Percentiles rank a stretch among this genome's conserved stretches.
These are phyloP conservation scores for Apogon talboti DNA, from an alignment of 2,797 vertebrate species.

Conservation along the genomic window DNA sequence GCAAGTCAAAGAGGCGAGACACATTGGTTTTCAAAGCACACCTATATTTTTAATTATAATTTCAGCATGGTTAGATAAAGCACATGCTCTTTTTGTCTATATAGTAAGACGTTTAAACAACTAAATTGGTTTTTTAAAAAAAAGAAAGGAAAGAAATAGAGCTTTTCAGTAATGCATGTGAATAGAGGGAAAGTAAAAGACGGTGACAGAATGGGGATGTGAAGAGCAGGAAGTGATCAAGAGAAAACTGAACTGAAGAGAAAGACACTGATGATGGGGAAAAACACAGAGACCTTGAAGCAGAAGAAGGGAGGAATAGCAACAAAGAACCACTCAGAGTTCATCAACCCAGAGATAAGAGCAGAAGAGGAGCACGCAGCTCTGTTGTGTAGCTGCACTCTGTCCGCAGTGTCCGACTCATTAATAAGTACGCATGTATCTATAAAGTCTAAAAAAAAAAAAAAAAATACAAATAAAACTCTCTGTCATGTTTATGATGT, in stretches of 20 bases:
- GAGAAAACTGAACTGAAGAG: slow-evolving; percentile 25
- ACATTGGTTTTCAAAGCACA: neutral
- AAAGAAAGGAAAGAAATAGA: slow-evolving; percentile 1
- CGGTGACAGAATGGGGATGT: slow-evolving; percentile 24
- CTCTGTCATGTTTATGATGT: slow-evolving; percentile 17
- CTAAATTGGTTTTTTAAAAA: slow-evolving; percentile 20
- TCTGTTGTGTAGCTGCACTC: slow-evolving; percentile 10
- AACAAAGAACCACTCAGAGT: slow-evolving; percentile 9
- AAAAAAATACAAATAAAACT: slow-evolving; percentile 5
- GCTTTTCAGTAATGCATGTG: slow-evolving; percentile 22
- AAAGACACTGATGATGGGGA: slow-evolving; percentile 20
- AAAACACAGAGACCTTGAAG: slow-evolving; percentile 11
- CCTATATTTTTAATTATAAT: slow-evolving; percentile 25
- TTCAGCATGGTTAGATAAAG: slow-evolving; percentile 35
- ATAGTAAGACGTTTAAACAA: neutral
- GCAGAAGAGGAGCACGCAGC: neutral
- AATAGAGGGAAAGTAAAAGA: slow-evolving; percentile 23
- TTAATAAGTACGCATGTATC: slow-evolving; percentile 41
- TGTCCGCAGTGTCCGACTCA: slow-evolving; percentile 17
- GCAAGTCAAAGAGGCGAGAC: slow-evolving; percentile 5
- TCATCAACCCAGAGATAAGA: slow-evolving; percentile 22
- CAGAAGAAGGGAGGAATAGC: neutral
- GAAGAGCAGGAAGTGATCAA: slow-evolving; percentile 40
- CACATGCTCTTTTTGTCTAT: neutral
- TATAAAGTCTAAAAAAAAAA: slow-evolving; percentile 1